Evolutionary conservation across 2,888 invertebrate genomes (phyloP), one percentile per base, ranked within the genome.

Genomic region (Ormyrus pomaceus): DNA sequence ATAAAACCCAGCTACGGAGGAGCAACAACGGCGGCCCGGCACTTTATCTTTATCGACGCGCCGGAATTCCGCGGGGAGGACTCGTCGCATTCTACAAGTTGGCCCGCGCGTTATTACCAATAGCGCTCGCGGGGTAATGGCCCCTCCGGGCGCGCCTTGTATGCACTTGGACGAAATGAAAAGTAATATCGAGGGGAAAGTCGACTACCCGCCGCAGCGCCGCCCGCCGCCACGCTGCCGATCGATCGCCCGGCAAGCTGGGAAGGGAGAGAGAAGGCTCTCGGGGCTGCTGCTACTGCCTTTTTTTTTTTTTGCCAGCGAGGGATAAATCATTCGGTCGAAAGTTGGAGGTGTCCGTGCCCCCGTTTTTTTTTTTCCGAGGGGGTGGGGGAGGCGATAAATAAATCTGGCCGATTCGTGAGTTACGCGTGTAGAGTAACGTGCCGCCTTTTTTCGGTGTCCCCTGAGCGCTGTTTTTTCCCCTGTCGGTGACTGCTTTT

Each of bases 161-260:
- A 61, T 62, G 71, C 76, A 77, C 80, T 77, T 75, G 77, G 51
- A 59, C 74, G 59, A 75, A 81, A 81, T 81, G 81, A 81, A 78
- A 81, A 75, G 77, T 81, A 81, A 81, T 78, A 81, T 78, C 81
- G 77, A 73, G 58, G 34, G 34, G 34, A 34, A 34, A 34, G 34
- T 34, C 34, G 34, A 34, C 34, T 34, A 34, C 34, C n/a, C n/a
- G n/a, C 34, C 2, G 2, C 34, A 34, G 34, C 34, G 34, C 34
- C 34, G 34, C 19, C 19, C n/a, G n/a, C 34, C 34, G 34, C 34
- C 34, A 2, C 34, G 2, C 34, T 34, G 34, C 34, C 34, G 34
- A 34, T 34, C 34, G 34, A 34, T 34, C 34, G 64, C 9, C 19
- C 6, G 58, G 59, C 59, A 58, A 2, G n/a, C 48, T n/a, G 58